A percentile compares a stretch with the other conserved stretches of the same genome.
These are phyloP conservation scores for Chrysochloris asiatica DNA, from an alignment of 2,113 vertebrate species.

Conservation along the genomic window DNA sequence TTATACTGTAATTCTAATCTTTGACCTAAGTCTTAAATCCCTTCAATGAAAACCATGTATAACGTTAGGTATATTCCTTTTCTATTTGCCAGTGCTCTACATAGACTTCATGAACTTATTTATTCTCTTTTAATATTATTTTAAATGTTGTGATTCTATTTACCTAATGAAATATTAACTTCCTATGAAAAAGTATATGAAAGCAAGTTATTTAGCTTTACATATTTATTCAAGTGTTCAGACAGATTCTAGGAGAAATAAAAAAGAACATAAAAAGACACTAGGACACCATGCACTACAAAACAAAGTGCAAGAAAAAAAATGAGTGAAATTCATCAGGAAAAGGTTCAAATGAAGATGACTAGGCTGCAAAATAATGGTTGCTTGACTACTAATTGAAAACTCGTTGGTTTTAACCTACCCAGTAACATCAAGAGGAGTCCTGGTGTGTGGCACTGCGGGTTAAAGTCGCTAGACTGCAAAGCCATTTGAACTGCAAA, in stretches of 20 bases:
- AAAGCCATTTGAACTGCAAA: too few species aligned
- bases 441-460: too few species aligned
- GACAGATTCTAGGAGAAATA: background rate
- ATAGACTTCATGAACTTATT: background rate
- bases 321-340: background rate
- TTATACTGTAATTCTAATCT: background rate
- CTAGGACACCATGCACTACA: background rate
- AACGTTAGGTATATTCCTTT: background rate
- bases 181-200: background rate
- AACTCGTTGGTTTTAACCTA: too few species aligned
- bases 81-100: background rate
- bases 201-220: background rate
- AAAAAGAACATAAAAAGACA: background rate
- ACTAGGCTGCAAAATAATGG: background rate
- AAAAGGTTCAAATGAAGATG: background rate
- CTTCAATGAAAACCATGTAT: background rate
- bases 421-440: background rate
- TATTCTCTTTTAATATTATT: background rate
- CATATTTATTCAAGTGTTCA: constrained; percentile 9
- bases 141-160: constrained; percentile 3
- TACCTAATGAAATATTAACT: background rate
- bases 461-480: too few species aligned
- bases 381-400: too few species aligned
- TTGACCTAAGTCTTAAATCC: background rate
- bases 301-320: constrained; percentile 10